phyloP scores from a whole-genome alignment of 2,797 vertebrate species.

The Catamblyrhynchus diadema region DNA sequence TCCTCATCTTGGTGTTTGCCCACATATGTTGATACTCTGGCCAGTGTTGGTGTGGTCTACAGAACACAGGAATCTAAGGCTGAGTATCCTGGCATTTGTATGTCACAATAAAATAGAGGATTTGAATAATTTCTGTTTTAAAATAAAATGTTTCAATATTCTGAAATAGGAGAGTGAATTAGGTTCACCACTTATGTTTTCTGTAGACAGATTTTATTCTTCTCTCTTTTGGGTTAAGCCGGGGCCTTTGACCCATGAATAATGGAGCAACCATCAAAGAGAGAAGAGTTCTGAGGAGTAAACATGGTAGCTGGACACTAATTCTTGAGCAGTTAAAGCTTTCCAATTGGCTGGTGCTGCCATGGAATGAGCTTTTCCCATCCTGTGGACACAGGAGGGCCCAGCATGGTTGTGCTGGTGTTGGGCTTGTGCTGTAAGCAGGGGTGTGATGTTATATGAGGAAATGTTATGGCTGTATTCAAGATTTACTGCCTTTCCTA shows the following conservation, averaged over 20 bases:
- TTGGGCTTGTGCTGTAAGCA: background rate
- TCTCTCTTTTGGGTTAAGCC: background rate
- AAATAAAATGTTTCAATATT: background rate
- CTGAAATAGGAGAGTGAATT: background rate
- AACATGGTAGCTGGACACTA: background rate
- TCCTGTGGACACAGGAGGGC: no score
- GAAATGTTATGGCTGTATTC: background rate
- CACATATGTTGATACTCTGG: background rate
- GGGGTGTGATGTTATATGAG: accelerated
- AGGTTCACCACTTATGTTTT: background rate
- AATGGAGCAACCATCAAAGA: background rate
- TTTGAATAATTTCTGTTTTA: background rate
- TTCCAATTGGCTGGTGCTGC: background rate
- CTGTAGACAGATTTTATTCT: background rate
- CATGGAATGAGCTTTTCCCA: background rate
- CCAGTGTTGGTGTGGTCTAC: background rate
- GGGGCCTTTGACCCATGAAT: background rate
- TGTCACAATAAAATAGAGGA: background rate
- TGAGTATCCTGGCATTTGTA: background rate
- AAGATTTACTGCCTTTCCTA: background rate
- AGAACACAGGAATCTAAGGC: background rate
- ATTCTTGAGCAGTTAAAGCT: background rate
- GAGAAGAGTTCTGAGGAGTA: background rate
- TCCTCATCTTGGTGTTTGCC: background rate
- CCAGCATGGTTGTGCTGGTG: background rate